Evolutionary conservation across 2,888 invertebrate species (phyloP).

Genomic region (Coleophora deauratella): DNA sequence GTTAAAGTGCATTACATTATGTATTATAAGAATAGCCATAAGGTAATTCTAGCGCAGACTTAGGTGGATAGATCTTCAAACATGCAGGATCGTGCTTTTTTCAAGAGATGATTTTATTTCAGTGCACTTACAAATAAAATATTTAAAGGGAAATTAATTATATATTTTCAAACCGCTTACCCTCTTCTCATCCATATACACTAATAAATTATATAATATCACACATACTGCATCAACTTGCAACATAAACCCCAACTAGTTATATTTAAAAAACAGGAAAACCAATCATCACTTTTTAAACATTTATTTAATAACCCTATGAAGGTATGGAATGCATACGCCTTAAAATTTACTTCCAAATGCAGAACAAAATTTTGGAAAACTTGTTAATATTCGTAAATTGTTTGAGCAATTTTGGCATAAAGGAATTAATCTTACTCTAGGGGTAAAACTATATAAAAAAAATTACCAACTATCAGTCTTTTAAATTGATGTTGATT

Average conservation of each 20-base stretch:
- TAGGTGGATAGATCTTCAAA: too few species aligned
- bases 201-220: constrained; percentile 3
- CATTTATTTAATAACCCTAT: too few species aligned
- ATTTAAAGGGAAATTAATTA: background rate
- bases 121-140: too few species aligned
- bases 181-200: constrained; percentile 10
- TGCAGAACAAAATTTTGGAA: too few species aligned
- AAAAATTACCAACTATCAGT: constrained; percentile 74
- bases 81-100: too few species aligned
- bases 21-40: too few species aligned
- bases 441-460: constrained; percentile 72
- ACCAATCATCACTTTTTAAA: constrained; percentile 19
- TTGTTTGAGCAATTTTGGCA: constrained; percentile 70
- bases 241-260: constrained; percentile 7
- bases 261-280: constrained; percentile 32
- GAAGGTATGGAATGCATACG: too few species aligned
- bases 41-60: too few species aligned
- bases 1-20: too few species aligned
- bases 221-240: background rate
- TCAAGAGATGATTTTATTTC: too few species aligned
- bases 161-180: constrained; percentile 1
- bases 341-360: too few species aligned
- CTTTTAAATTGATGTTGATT: constrained; percentile 75
- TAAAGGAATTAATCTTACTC: constrained; percentile 63
- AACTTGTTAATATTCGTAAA: constrained; percentile 30